These are phyloP conservation scores for Drosophila kambysellisi DNA, from an alignment of 2,888 invertebrate genomes.

Conservation along the genomic window DNA sequence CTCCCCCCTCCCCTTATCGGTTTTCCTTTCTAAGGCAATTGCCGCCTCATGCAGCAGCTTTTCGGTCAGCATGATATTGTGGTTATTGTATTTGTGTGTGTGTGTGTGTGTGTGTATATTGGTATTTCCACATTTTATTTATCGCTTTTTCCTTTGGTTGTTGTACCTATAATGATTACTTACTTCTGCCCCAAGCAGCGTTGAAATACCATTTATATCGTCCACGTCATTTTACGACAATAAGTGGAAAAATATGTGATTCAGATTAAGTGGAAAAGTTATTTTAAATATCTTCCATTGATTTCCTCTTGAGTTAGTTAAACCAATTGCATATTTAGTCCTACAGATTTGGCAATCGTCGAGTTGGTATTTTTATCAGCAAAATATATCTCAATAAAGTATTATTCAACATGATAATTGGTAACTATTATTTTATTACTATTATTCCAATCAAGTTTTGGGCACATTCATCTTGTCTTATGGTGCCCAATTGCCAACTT, in stretches of 20 bases:
- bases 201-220: conserved; percentile 35
- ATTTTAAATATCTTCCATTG: conserved; percentile 1
- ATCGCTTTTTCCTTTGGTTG: conserved; percentile 50
- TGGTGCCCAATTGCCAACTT: neutral
- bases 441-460: neutral
- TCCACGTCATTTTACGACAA: conserved; percentile 52
- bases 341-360: neutral
- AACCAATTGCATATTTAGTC: neutral
- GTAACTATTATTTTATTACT: neutral
- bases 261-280: conserved; percentile 35
- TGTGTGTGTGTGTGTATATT: conserved; percentile 8
- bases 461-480: neutral
- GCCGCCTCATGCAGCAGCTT: conserved; percentile 23
- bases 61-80: conserved; percentile 24
- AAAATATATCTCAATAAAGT: neutral
- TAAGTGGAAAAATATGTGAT: conserved; percentile 52
- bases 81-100: conserved; percentile 7
- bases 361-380: neutral
- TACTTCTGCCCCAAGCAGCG: conserved; percentile 24
- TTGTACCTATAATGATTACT: conserved; percentile 40
- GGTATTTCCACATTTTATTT: conserved; percentile 57
- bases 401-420: neutral
- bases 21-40: conserved; percentile 18
- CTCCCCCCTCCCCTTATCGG: neutral
- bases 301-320: neutral